phyloP scores from a whole-genome alignment of 1,140 invertebrate genomes.

The Drosophila navojoa region DNA sequence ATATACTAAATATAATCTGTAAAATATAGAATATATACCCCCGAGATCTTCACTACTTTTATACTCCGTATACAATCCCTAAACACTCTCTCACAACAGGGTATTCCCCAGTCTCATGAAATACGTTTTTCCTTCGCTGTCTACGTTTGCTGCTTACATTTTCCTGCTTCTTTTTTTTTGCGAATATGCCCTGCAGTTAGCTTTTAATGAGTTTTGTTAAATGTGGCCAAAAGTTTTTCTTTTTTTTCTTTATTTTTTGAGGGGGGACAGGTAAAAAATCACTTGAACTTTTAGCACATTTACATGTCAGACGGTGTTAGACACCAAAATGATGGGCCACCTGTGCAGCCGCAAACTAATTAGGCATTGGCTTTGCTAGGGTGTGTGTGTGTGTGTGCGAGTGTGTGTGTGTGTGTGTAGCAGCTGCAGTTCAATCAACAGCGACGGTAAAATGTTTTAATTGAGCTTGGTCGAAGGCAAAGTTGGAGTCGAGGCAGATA shows the following conservation, averaged over 20 bases:
- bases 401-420: neutral
- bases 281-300: constrained; percentile 80
- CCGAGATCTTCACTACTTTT: neutral
- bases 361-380: constrained; percentile 43
- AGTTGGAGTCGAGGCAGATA: constrained; percentile 15
- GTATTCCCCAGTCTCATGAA: neutral
- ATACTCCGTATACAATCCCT: too few species aligned
- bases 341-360: constrained; percentile 69
- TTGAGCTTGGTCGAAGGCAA: constrained; percentile 56
- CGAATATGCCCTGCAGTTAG: constrained; percentile 18
- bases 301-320: constrained; percentile 72
- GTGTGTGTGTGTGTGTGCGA: neutral
- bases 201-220: constrained; percentile 43
- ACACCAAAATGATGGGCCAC: constrained; percentile 64
- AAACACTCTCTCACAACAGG: too few species aligned
- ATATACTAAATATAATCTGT: too few species aligned
- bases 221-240: constrained; percentile 42
- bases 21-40: too few species aligned
- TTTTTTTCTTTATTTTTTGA: too few species aligned
- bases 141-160: constrained; percentile 2
- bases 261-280: constrained; percentile 42
- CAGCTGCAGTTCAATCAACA: constrained; percentile 46
- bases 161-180: constrained; percentile 15
- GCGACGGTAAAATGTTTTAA: constrained; percentile 66
- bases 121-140: neutral